phyloP scores from a whole-genome alignment of 2,888 invertebrate species.

The Coenonympha glycerion region DNA sequence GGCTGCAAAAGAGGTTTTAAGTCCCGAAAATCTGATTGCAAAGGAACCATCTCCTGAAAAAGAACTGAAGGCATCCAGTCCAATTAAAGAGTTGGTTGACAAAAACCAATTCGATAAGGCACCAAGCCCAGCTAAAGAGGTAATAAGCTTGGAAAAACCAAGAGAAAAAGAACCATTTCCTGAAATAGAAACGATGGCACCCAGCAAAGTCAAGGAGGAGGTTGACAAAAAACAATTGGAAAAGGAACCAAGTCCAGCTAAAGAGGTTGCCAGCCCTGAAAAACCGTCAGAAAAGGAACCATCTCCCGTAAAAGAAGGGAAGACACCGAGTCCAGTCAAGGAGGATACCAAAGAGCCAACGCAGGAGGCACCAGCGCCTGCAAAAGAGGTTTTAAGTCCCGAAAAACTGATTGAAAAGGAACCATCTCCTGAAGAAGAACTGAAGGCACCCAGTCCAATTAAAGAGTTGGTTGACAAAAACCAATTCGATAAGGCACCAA shows the following conservation, averaged over 20 bases:
- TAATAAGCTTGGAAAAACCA: not conserved
- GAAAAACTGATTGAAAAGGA: not conserved
- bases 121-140: no score
- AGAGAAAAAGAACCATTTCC: not conserved
- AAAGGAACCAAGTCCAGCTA: conserved; percentile 6
- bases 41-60: conserved; percentile 14
- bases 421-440: conserved; percentile 6
- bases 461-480: conserved; percentile 4
- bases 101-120: no score
- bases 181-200: not conserved
- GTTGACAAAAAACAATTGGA: not conserved
- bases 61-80: conserved; percentile 13
- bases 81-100: not conserved
- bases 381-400: not conserved
- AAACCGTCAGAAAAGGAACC: not conserved
- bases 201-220: not conserved
- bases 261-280: not conserved
- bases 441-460: conserved; percentile 5
- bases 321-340: not conserved
- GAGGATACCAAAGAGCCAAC: not conserved
- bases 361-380: conserved; percentile 21
- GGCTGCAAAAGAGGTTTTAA: not conserved
- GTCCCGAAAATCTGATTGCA: not conserved
- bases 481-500: conserved; percentile 14
- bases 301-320: not conserved